Evolutionary conservation across 2,888 invertebrate species (phyloP), one percentile per base, ranked within the genome.

Genomic region (Drosophila tanythrix): DNA sequence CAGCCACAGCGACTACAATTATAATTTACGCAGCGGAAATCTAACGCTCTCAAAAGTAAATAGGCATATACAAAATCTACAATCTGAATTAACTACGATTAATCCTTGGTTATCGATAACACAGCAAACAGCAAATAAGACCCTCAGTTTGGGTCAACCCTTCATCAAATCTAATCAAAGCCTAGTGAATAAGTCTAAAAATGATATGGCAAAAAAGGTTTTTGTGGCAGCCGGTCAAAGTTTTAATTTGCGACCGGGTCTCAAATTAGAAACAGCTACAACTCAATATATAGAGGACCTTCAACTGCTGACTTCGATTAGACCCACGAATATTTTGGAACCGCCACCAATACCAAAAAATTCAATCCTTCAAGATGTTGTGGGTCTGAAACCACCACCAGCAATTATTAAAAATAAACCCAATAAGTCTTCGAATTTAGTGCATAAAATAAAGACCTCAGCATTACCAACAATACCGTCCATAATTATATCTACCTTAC

Each of bases 161-260:
- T 77, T 79, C 53, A n/a, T 38, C 11, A 70, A 62, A 2, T 21
- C 27, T 3, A 69, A 51, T 46, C 29, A 15, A 7, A 56, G 43
- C 11, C 33, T 33, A 15, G 1, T n/a, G 5, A 36, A 15, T 18
- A 59, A 55, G 8, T 13, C 29, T 15, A 31, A 31, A 25, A 56
- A 7, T 33, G 35, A 25, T 25, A 21, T 7, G 0, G 52, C 11
- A 2, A 71, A 82, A 11, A 61, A 70, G 7, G 25, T 79, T 3
- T 77, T 70, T 50, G 31, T 83, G 11, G 76, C 78, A 15, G 52
- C 66, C 25, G 83, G 83, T 1, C 76, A 78, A 29, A 52, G 67
- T 5, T 88, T 88, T 31, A 80, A 74, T 10, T 21, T 57, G 4
- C 43, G 46, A 2, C 18, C 70, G 2, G 43, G 65, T 11, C 25